These are phyloP conservation scores for Grammomys dolichurus DNA, from an alignment of 2,113 vertebrate genomes.

Conservation along the genomic window DNA sequence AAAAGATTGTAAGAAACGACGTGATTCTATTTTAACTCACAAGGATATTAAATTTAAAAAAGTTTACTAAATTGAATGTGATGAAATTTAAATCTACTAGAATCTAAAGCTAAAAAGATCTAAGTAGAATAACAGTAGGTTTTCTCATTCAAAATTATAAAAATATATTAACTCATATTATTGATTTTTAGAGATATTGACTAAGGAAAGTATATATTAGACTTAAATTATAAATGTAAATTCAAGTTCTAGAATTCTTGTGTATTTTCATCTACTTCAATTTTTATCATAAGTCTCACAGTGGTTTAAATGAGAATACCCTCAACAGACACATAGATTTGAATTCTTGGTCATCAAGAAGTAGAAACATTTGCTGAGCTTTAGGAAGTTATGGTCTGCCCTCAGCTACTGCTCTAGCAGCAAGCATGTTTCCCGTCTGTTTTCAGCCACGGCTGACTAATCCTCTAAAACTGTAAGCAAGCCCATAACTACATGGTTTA, in stretches of 20 bases:
- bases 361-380: neutral
- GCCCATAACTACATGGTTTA: neutral
- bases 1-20: neutral
- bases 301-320: neutral
- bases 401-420: neutral
- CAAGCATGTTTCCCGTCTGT: neutral
- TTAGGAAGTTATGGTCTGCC: neutral
- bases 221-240: neutral
- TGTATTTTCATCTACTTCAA: neutral
- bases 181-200: neutral
- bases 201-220: neutral
- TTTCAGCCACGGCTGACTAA: neutral
- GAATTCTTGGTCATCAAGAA: neutral
- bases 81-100: neutral
- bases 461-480: neutral
- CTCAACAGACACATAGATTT: neutral
- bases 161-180: neutral
- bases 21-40: neutral
- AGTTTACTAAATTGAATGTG: neutral
- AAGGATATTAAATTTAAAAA: neutral
- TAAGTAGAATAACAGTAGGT: neutral
- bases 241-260: neutral
- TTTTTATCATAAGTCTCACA: neutral
- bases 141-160: neutral
- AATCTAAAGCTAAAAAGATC: neutral